phyloP scores from a whole-genome alignment of 1,140 invertebrate species.

The Leptinotarsa undecemlineata region DNA sequence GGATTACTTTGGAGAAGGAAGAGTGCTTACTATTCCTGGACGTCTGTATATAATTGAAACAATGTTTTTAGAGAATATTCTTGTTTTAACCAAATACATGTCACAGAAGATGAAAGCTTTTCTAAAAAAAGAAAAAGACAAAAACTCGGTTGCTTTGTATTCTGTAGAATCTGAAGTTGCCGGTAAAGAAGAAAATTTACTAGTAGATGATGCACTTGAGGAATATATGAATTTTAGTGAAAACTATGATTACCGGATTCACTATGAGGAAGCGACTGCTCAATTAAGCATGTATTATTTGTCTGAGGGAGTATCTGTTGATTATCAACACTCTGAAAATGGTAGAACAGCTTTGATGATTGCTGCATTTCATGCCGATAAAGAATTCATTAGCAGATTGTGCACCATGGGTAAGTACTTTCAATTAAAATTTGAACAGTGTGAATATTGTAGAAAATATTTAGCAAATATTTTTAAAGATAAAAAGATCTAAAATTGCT shows the following conservation, averaged over 20 bases:
- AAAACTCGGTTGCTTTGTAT: background rate
- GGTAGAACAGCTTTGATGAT: constrained; percentile 73
- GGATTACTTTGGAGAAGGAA: constrained; percentile 75
- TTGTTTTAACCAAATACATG: constrained; percentile 71
- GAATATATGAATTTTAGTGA: constrained; percentile 35
- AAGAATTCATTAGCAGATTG: constrained; percentile 66
- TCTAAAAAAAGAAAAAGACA: constrained; percentile 58
- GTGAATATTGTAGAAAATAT: too few species aligned
- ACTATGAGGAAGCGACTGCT: constrained; percentile 62
- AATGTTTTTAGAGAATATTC: constrained; percentile 82
- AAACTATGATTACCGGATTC: constrained; percentile 34
- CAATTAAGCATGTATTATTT: constrained; percentile 70
- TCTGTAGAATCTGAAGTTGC: background rate
- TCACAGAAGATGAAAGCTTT: constrained; percentile 46
- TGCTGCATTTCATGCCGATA: constrained; percentile 66
- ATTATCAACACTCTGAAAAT: constrained; percentile 70
- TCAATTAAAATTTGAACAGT: too few species aligned
- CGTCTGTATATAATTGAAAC: constrained; percentile 77
- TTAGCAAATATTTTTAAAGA: too few species aligned
- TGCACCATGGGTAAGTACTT: constrained; percentile 60
- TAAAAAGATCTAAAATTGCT: too few species aligned
- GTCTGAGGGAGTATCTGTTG: constrained; percentile 67
- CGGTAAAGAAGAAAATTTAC: background rate
- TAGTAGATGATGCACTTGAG: constrained; percentile 31
- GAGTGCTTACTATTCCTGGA: constrained; percentile 80